Evolutionary conservation across 2,888 invertebrate species (phyloP).

Genomic region (Watsonalla cultraria): DNA sequence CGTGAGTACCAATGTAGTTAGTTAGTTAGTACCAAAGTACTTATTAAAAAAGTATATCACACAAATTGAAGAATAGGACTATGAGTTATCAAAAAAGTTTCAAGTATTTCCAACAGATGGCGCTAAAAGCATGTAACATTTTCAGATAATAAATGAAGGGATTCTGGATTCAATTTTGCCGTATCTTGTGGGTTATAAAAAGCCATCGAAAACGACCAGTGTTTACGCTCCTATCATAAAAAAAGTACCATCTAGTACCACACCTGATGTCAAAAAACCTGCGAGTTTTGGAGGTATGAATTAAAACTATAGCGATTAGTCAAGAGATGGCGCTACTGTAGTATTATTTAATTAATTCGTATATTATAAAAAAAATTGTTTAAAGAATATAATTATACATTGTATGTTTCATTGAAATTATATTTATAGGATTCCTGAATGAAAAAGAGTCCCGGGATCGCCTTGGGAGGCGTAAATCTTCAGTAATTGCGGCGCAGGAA

Average conservation of each 20-base stretch:
- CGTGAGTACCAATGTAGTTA: slow-evolving; percentile 44
- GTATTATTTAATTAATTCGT: too few species aligned
- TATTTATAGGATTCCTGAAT: slow-evolving; percentile 54
- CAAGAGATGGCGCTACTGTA: not conserved
- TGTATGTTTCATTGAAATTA: too few species aligned
- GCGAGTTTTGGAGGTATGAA: slow-evolving; percentile 68
- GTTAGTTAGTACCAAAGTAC: too few species aligned
- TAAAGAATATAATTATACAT: too few species aligned
- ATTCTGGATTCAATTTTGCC: slow-evolving; percentile 90
- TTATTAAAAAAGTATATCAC: too few species aligned
- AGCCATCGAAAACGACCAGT: slow-evolving; percentile 74
- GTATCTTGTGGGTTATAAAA: slow-evolving; percentile 81
- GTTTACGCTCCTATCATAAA: slow-evolving; percentile 77
- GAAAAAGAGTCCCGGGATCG: slow-evolving; percentile 70
- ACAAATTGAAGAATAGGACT: not conserved
- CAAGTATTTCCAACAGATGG: slow-evolving; percentile 36
- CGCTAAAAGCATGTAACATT: slow-evolving; percentile 37
- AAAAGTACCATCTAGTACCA: slow-evolving; percentile 50
- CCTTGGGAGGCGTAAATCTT: slow-evolving; percentile 69
- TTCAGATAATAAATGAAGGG: slow-evolving; percentile 88
- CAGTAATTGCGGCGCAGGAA: slow-evolving; percentile 58
- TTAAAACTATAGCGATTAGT: not conserved
- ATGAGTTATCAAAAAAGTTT: not conserved
- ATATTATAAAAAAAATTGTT: too few species aligned
- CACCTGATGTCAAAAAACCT: slow-evolving; percentile 69